Evolutionary conservation across 1,140 invertebrate genomes (phyloP), one percentile per base, ranked within the genome.

Genomic region (Eurytemora carolleeae): DNA sequence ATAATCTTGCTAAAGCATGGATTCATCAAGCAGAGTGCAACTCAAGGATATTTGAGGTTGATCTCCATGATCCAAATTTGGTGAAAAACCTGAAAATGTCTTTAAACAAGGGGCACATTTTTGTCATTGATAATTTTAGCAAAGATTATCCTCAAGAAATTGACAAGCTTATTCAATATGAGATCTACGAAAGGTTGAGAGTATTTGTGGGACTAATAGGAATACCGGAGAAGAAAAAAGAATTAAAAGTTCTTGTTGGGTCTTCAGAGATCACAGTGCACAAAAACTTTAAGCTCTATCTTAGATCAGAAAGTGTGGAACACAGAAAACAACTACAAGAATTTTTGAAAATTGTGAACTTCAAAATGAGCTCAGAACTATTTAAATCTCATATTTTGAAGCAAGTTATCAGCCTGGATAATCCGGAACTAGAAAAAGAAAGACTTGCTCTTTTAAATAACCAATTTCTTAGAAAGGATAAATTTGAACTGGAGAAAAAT

Each of bases 191-290:
- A 54, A 62, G 26, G 25, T 18, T 62, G 2, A 53, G 25, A 16
- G 60, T 54, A 19, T 62, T 62, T 57, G 60, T 62, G 12, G 60
- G 60, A 1, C 26, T 62, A 1, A 24, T 62, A n/a, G 60, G 60
- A 12, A 62, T 62, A 18, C 60, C 60, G 1, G 25, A 55, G 16
- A 62, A 58, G 23, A n/a, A 53, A 18, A 62, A 62, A 31, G 60
- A 62, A 7, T 16, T 56, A 12, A 23, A 53, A 53, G 53, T 62
- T 15, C 3, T 59, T n/a, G 26, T 59, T 44, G 58, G 19, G 1
- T 22, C 18, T 12, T 25, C 24, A 59, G 58, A 59, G 19, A 22
- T 59, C n/a, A 31, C 26, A 17, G 19, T 22, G n/a, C 22, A 59
- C 22, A n/a, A 16, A 2, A 59, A 59, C 22, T 59, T 59, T 23